Conservation (phyloP, 2,797 vertebrate genomes). For the Hyperoplus lanceolatus region DNA sequence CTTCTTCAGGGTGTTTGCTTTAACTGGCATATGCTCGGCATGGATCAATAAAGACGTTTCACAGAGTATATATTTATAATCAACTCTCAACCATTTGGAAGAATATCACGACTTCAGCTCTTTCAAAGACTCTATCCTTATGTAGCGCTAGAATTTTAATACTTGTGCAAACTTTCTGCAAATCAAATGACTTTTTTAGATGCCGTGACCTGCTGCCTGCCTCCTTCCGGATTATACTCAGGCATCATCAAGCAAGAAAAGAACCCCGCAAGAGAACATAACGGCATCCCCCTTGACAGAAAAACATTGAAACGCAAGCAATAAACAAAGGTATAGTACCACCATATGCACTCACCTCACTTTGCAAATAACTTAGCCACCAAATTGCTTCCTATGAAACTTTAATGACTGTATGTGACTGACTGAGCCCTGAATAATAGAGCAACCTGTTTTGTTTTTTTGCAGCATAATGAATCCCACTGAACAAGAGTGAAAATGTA, state of each 20-base stretch:
- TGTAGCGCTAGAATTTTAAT: conserved; percentile 7
- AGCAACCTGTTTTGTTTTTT: conserved; percentile 72
- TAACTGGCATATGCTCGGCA: conserved; percentile 15
- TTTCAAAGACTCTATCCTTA: conserved; percentile 1
- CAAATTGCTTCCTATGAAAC: conserved; percentile 83
- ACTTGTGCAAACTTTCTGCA: conserved; percentile 10
- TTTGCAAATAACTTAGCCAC: conserved; percentile 75
- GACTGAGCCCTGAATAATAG: conserved; percentile 84
- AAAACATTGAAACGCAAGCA: conserved; percentile 15
- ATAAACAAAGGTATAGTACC: conserved; percentile 57
- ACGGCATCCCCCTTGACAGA: conserved; percentile 4
- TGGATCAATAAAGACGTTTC: conserved; percentile 51
- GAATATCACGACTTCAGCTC: background rate
- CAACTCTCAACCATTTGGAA: conserved; percentile 5
- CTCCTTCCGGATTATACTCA: conserved; percentile 9
- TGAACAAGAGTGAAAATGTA: conserved; percentile 61
- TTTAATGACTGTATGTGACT: conserved; percentile 86
- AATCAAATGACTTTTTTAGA: conserved; percentile 17
- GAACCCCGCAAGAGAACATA: background rate
- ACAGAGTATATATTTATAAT: conserved; percentile 24
- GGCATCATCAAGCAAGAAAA: conserved; percentile 15
- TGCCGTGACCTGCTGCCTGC: background rate
- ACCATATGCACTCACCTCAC: conserved; percentile 71
- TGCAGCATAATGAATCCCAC: conserved; percentile 77
- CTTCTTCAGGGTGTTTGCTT: conserved; percentile 29